Evolutionary conservation across 2,113 vertebrate genomes (phyloP), one percentile per base, ranked within the genome.

Genomic region (Psophia crepitans): DNA sequence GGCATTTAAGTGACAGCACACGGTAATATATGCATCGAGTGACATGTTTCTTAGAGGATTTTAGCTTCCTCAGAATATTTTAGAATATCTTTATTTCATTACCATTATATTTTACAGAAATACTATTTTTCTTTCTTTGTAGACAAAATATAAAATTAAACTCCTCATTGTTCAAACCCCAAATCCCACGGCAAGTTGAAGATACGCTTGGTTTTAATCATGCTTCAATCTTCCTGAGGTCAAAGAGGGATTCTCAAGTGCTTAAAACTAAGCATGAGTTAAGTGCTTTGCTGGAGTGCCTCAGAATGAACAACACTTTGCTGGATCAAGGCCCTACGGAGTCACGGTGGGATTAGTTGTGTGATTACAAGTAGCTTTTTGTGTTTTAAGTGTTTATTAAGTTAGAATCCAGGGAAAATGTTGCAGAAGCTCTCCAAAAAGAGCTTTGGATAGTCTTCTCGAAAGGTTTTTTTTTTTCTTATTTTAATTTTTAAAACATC

Each of bases 281-380:
- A 88, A 93, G 82, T 88, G 87, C 68, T 96, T 93, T 28, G 19
- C 77, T 91, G 91, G 81, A 94, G 71, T 46, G 87, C 74, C 78
- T 88, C 49, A 69, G 90, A 74, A 37, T 1, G 46, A 90, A 41
- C 71, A 92, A 56, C 64, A 53, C 83, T 84, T 84, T 60, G 76
- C 76, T 71, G 79, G 57, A 85, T 96, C 79, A 63, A 4, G n/a
- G 78, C 82, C 68, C 90, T 58, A 33, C 0, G 0, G 60, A 65
- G 60, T 86, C 85, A 71, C 0, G 2, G 60, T 89, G 83, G 95
- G 95, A 96, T 96, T 97, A 87, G 58, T 9, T 74, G 39, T 80
- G 58, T 81, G 90, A 94, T 94, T 95, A 84, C 85, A 92, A 94
- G 83, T 78, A 93, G 90, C 49, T 86, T 87, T 94, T 63, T 60